Evolutionary conservation across 2,888 invertebrate species (phyloP), one percentile per base, ranked within the genome.

Genomic region (Mechanitis messenoides): DNA sequence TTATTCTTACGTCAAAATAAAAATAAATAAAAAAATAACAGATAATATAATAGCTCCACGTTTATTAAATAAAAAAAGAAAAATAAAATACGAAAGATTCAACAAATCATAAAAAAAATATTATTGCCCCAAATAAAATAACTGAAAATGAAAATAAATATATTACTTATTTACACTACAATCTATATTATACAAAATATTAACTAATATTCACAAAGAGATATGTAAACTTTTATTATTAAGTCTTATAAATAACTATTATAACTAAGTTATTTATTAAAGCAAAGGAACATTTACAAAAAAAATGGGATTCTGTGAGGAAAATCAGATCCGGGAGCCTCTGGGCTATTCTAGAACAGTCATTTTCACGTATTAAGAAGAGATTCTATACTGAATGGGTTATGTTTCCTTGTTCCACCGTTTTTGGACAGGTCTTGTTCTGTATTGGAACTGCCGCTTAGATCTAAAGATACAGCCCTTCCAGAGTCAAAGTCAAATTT

Each of bases 361-460:
- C 78, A 84, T 76, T 88, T 91, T 92, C 92, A 92, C 90, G 93
- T 94, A 77, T 94, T 94, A 76, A 96, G 92, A 72, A 96, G 87
- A 63, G 96, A 96, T 81, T 96, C 96, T 92, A 96, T 96, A 90
- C 96, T 96, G 91, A 96, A 96, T 58, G 96, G 96, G 87, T 96
- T 96, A 83, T 91, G 93, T 89, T 91, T 93, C 80, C 92, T 92
- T 83, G 83, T 89, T 81, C 74, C 91, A 72, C 83, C 92, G 81
- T 82, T 92, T 89, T 86, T 91, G 35, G 86, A 85, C 75, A 84
- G 74, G 77, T 85, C 87, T 80, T 85, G 90, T 79, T 84, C 91
- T 0, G 84, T 85, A 46, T 79, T 82, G 3, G 84, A 84, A 63
- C 84, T 85, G 9, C 87, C 84, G 47, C 89, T 88, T 5, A 89